Evolutionary conservation across 1,140 invertebrate genomes (phyloP).

Genomic region (Rhyacophila brunnea): DNA sequence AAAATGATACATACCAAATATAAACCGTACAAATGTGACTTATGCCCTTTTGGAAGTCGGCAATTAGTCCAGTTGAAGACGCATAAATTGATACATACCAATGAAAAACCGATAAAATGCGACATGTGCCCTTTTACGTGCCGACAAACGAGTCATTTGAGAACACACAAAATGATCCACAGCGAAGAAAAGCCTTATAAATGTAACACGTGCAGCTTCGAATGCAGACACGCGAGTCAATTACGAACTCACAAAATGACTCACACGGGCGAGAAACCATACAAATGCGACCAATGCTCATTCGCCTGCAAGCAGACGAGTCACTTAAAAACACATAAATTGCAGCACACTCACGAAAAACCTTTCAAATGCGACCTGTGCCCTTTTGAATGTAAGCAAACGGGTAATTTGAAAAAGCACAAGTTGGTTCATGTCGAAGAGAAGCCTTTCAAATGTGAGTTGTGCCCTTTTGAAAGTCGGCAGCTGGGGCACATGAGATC

Average conservation of each 20-base stretch:
- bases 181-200: background rate
- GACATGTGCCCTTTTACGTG: background rate
- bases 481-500: no score
- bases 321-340: background rate
- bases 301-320: background rate
- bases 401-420: background rate
- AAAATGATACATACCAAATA: background rate
- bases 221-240: background rate
- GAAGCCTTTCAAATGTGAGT: background rate
- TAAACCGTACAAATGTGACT: background rate
- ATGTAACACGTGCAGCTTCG: background rate
- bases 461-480: background rate
- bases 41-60: background rate
- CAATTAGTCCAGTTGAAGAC: background rate
- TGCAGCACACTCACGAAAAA: background rate
- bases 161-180: background rate
- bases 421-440: background rate
- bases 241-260: background rate
- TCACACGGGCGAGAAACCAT: background rate
- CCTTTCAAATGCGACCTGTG: background rate
- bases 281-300: background rate
- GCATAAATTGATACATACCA: background rate
- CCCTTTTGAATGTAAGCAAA: background rate
- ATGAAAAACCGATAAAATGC: background rate
- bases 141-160: background rate